Evolutionary conservation across 92 coral and sea anemone species (phyloP).

Genomic region (Plumapathes pennacea): DNA sequence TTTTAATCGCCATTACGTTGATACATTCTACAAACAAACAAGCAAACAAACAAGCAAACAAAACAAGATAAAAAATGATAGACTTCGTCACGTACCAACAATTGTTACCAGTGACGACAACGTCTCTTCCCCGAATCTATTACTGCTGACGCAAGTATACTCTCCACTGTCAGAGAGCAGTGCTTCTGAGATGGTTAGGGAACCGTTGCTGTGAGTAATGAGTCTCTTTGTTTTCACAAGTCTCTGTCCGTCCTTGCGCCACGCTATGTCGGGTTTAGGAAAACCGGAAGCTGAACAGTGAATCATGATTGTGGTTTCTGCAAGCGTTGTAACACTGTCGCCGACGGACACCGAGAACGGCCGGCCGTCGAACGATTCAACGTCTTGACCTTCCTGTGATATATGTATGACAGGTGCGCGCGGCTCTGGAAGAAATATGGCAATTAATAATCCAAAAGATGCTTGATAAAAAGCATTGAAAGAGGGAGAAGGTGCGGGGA

Average conservation of each 20-base stretch:
- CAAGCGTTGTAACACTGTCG: slow-evolving; percentile 57
- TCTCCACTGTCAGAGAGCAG: slow-evolving; percentile 49
- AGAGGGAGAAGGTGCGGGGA: no score
- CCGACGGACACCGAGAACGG: slow-evolving; percentile 42
- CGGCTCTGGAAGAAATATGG: slow-evolving; percentile 28
- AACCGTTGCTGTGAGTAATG: slow-evolving; percentile 3
- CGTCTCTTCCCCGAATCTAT: slow-evolving; percentile 45
- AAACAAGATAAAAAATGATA: no score
- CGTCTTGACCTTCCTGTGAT: not conserved
- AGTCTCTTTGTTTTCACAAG: not conserved
- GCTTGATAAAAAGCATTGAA: no score
- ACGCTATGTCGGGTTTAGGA: slow-evolving; percentile 57
- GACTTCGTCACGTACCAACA: slow-evolving; percentile 30
- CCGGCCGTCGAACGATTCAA: slow-evolving; percentile 36
- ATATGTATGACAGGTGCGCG: slow-evolving; percentile 35
- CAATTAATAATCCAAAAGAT: no score
- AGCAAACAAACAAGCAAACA: no score
- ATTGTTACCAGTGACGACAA: slow-evolving; percentile 33
- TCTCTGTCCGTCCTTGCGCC: slow-evolving; percentile 55
- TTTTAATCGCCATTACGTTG: no score
- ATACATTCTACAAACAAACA: no score
- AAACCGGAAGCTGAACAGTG: slow-evolving; percentile 68
- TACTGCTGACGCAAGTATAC: slow-evolving; percentile 60
- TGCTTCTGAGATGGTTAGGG: slow-evolving; percentile 39
- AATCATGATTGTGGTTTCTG: slow-evolving; percentile 43